Percentiles rank a stretch among this genome's conserved stretches.
These are phyloP conservation scores for Mythimna pallens DNA, from an alignment of 2,888 invertebrate genomes.

Conservation along the genomic window DNA sequence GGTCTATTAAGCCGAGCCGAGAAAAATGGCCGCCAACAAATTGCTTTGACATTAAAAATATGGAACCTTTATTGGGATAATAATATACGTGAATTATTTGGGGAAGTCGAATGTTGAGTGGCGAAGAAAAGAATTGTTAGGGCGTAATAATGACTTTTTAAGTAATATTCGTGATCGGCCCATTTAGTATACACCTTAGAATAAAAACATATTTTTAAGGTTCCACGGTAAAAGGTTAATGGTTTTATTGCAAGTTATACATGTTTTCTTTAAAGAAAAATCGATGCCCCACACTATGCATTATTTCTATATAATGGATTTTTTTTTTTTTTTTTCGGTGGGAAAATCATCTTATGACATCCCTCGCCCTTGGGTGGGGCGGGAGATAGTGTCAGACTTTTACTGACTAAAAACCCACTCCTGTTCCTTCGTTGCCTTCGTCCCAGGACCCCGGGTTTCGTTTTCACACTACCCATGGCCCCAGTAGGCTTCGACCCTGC, in stretches of 20 bases:
- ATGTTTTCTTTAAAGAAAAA: too few species aligned
- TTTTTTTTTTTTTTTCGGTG: too few species aligned
- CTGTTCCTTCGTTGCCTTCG: too few species aligned
- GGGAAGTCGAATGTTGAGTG: constrained; percentile 25
- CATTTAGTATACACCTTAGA: neutral
- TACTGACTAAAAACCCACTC: too few species aligned
- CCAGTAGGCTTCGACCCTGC: too few species aligned
- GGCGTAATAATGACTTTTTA: constrained; percentile 13
- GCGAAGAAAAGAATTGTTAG: constrained; percentile 12
- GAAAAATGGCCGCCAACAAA: constrained; percentile 49
- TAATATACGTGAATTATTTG: constrained; percentile 29
- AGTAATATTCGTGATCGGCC: neutral
- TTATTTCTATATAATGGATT: too few species aligned
- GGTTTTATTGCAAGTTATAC: neutral
- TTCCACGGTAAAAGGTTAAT: neutral
- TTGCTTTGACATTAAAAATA: constrained; percentile 56
- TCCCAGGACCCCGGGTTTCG: too few species aligned
- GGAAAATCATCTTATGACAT: too few species aligned
- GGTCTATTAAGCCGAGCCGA: constrained; percentile 33
- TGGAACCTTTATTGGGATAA: constrained; percentile 26
- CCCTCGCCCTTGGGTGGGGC: too few species aligned
- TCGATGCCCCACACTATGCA: too few species aligned
- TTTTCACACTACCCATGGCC: too few species aligned
- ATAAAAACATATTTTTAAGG: neutral
- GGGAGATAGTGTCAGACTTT: too few species aligned